Conservation (phyloP, 2,113 vertebrate genomes). For the Pachyramphus minor region DNA sequence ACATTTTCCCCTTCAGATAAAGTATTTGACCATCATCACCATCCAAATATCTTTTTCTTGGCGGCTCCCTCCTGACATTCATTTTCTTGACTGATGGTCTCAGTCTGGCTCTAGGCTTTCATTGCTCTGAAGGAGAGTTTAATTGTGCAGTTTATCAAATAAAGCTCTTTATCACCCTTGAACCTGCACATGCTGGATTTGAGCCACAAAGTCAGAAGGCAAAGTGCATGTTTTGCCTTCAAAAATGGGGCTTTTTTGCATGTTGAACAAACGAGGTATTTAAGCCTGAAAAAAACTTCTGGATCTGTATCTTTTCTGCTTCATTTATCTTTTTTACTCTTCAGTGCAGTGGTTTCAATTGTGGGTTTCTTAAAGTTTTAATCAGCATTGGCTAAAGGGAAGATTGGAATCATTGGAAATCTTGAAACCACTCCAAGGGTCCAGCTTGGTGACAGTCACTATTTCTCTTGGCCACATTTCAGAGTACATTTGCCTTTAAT, state of each 20-base stretch:
- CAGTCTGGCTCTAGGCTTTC: not conserved
- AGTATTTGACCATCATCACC: not conserved
- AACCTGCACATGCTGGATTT: not conserved
- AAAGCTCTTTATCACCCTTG: not conserved
- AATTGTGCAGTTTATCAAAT: not conserved
- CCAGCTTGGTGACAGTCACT: not conserved
- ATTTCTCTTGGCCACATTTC: constrained; percentile 13
- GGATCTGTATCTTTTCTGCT: not conserved
- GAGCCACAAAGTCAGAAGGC: not conserved
- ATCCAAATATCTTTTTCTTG: not conserved
- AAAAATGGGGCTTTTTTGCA: not conserved
- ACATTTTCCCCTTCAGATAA: not conserved
- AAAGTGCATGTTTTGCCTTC: not conserved
- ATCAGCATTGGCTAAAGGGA: not conserved
- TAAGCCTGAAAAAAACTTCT: not conserved
- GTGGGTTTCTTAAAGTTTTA: not conserved
- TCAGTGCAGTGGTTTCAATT: not conserved
- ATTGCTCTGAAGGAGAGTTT: not conserved
- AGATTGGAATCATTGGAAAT: not conserved
- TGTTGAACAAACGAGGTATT: not conserved
- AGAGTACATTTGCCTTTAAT: not conserved
- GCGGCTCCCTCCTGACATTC: not conserved
- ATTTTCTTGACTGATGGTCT: not conserved
- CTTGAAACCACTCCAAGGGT: not conserved
- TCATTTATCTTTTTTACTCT: not conserved